These are phyloP conservation scores for Intellagama lesueurii DNA, from an alignment of 2,797 vertebrate species.

Conservation along the genomic window DNA sequence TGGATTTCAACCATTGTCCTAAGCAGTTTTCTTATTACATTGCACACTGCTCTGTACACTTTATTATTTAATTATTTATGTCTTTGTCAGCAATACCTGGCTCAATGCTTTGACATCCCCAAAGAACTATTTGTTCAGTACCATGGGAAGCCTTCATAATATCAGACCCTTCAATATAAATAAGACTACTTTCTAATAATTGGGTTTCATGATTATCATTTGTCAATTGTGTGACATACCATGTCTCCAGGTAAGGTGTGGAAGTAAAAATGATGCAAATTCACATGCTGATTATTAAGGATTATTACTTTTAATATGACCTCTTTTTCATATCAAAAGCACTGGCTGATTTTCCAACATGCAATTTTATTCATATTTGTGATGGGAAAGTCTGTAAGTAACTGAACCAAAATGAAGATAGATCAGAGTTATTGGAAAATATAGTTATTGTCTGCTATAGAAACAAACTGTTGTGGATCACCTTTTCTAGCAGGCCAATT, in stretches of 20 bases:
- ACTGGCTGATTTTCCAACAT: not conserved
- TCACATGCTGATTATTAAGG: not conserved
- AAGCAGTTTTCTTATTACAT: not conserved
- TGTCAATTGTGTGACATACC: not conserved
- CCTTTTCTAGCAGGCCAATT: not conserved
- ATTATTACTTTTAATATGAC: not conserved
- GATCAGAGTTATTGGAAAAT: not conserved
- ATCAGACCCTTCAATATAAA: not conserved
- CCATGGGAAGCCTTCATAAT: not conserved
- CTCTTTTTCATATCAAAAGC: not conserved
- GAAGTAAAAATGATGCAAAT: not conserved
- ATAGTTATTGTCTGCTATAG: not conserved
- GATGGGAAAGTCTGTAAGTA: not conserved
- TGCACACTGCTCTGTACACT: not conserved
- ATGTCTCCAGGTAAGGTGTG: not conserved
- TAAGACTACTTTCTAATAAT: not conserved
- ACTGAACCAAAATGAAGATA: not conserved
- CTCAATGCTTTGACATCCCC: too few relatives aligned
- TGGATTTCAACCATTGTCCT: too few relatives aligned
- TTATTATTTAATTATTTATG: not conserved
- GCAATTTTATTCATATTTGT: not conserved
- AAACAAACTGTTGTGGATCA: not conserved
- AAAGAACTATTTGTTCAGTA: too few relatives aligned
- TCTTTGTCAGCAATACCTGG: not conserved
- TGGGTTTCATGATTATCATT: too few relatives aligned